Conservation (phyloP, 2,888 invertebrate genomes). For the Cosmia pyralina region DNA sequence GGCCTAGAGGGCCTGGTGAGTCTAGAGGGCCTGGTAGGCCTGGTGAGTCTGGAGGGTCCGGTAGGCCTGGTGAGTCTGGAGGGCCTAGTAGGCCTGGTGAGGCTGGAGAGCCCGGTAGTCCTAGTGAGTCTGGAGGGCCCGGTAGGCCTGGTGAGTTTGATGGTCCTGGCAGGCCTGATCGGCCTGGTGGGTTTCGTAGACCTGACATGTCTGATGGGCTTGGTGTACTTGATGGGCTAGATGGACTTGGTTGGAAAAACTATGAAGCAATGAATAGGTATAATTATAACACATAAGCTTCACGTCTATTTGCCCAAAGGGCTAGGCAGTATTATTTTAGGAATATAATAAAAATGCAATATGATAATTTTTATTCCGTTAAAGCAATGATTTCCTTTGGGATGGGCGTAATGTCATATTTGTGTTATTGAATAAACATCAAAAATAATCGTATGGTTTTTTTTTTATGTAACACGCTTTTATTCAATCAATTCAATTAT, state of each 20-base stretch:
- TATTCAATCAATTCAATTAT: too few relatives aligned
- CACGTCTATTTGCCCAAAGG: background rate
- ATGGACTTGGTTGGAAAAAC: conserved; percentile 3
- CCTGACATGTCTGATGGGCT: background rate
- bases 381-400: background rate
- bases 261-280: conserved; percentile 9
- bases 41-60: background rate
- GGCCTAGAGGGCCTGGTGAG: too few relatives aligned
- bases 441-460: too few relatives aligned
- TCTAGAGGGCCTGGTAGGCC: background rate
- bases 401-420: background rate
- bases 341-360: background rate
- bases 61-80: too few relatives aligned
- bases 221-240: background rate
- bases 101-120: background rate
- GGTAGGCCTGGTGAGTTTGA: background rate
- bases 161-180: too few relatives aligned
- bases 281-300: background rate
- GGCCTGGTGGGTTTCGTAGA: background rate
- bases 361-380: background rate
- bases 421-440: too few relatives aligned
- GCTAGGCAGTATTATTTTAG: too few relatives aligned
- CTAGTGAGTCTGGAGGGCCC: too few relatives aligned
- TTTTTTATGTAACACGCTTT: too few relatives aligned
- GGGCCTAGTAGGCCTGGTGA: too few relatives aligned